These are phyloP conservation scores for Platyscapa corneri DNA, from an alignment of 1,140 invertebrate species.

Conservation along the genomic window DNA sequence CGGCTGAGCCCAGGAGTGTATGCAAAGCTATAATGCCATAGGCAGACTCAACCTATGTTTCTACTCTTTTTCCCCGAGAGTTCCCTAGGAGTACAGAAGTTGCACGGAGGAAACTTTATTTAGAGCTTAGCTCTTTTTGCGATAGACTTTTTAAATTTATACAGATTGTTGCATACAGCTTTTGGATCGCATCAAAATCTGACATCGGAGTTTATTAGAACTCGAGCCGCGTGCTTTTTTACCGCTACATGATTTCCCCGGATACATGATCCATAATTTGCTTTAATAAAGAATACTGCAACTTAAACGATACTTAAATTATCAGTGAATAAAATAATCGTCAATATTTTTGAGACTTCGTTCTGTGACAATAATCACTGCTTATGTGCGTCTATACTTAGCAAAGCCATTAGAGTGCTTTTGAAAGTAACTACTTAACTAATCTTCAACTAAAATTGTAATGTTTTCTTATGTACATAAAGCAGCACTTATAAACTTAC, in stretches of 20 bases:
- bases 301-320: too few relatives aligned
- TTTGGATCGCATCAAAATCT: not conserved
- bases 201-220: not conserved
- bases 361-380: not conserved
- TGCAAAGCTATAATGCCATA: slow-evolving; percentile 1
- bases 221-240: not conserved
- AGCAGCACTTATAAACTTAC: too few relatives aligned
- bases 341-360: not conserved
- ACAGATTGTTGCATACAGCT: not conserved
- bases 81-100: not conserved
- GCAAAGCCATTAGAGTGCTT: too few relatives aligned
- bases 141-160: slow-evolving; percentile 10
- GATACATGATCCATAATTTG: not conserved
- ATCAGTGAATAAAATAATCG: too few relatives aligned
- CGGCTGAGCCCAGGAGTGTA: not conserved
- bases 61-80: not conserved
- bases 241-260: not conserved
- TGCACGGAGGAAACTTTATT: slow-evolving; percentile 29
- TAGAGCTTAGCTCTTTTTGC: not conserved
- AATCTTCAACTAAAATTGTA: too few relatives aligned
- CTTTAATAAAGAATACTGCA: too few relatives aligned
- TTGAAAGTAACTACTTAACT: too few relatives aligned
- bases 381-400: too few relatives aligned
- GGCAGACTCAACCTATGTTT: not conserved
- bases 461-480: too few relatives aligned